Evolutionary conservation across 2,113 vertebrate species (phyloP).

Genomic region (Syngnathoides biaculeatus): DNA sequence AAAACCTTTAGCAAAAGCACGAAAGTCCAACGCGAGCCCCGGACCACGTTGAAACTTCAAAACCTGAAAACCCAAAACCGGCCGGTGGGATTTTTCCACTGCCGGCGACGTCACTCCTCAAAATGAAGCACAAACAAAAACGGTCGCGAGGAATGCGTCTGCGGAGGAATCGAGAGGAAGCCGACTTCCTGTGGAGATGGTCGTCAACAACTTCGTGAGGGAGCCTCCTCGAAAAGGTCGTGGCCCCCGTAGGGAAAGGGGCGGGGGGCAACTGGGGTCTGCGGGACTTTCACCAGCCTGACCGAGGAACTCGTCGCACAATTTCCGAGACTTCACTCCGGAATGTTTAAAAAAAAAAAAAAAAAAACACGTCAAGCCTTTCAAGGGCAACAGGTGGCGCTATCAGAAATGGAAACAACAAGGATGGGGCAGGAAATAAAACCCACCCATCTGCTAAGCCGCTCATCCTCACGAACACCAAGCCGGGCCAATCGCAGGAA

Average conservation of each 20-base stretch:
- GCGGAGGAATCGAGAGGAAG: neutral
- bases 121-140: too few species aligned
- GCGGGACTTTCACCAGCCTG: neutral
- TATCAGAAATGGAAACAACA: neutral
- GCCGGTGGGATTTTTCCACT: too few species aligned
- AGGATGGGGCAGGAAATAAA: too few species aligned
- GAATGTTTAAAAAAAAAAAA: too few species aligned
- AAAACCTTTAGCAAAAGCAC: too few species aligned
- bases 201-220: slow-evolving; percentile 3
- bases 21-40: too few species aligned
- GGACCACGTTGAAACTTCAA: too few species aligned
- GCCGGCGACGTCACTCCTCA: slow-evolving; percentile 7
- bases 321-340: neutral
- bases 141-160: neutral
- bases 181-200: slow-evolving; percentile 1
- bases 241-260: neutral
- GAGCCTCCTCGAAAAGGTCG: neutral
- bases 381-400: neutral
- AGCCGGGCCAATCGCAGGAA: too few species aligned
- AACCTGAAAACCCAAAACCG: too few species aligned
- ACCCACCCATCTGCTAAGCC: too few species aligned
- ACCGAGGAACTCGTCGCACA: neutral
- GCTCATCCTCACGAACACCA: too few species aligned
- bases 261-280: neutral
- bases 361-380: neutral